Base-by-base conservation (phyloP, 2,113 vertebrate genomes). In the Rhinolophus ferrumequinum region DNA sequence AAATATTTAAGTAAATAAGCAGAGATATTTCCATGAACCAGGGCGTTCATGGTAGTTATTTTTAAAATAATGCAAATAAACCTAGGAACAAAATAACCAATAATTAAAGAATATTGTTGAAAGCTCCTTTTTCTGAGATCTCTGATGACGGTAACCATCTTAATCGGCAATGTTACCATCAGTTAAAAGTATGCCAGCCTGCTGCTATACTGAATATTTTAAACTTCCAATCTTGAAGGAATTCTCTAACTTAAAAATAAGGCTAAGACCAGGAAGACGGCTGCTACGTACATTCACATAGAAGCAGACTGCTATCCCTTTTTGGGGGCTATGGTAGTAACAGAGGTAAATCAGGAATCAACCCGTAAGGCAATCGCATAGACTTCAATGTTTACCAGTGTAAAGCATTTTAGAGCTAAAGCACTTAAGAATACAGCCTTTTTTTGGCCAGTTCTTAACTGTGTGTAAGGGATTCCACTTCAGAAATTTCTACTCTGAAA, bases 41-140 rank as follows among this genome's bases (percentile, higher is more conserved):
- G 30, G 88, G 88, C 16, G 5, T 70, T 72, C 22, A 81, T n/a
- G 41, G 86, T 16, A 50, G 16, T 76, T 72, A 21, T 82, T 95
- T 87, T 73, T 75, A 33, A 76, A 82, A 93, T 77, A 92, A 92
- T 82, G 19, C 67, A 95, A 82, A 97, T 56, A 94, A 97, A 96
- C 26, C 16, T 44, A 81, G 16, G 18, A 94, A 96, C 4, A 93
- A 85, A 86, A 81, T 58, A 90, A 83, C 56, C 24, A 94, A 67
- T 56, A 95, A 96, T 58, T 97, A 60, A 79, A 89, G 16, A 93
- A 72, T 90, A 89, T 0, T 85, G 26, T 6, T 69, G 41, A 97
- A 95, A 82, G 33, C 5, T 22, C 58, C 70, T 62, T 64, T 82
- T 14, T 90, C 54, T 91, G 76, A 73, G 64, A 94, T 83, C 69